A percentile compares a stretch with the other conserved stretches of the same genome.
Conservation (phyloP, 2,797 vertebrate species). For the Delichon dasypus region DNA sequence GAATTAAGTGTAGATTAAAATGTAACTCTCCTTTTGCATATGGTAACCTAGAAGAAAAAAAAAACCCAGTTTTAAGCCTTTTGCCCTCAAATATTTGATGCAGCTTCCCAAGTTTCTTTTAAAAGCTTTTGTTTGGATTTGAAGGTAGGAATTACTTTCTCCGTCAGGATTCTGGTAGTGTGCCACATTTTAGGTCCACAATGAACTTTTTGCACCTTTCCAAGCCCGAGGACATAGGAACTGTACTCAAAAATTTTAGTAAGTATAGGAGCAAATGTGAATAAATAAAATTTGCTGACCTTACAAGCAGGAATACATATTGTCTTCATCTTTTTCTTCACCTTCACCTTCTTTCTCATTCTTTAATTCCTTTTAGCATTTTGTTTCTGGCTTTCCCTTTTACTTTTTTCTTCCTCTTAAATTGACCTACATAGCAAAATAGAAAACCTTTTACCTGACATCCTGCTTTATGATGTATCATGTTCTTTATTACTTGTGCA, state of each 20-base stretch:
- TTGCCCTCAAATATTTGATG: background rate
- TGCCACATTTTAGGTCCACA: background rate
- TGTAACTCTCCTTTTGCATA: background rate
- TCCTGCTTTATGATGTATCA: background rate
- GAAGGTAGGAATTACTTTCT: background rate
- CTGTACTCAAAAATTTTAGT: background rate
- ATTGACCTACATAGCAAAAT: background rate
- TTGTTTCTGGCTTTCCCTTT: background rate
- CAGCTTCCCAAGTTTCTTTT: background rate
- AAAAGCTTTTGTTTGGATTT: background rate
- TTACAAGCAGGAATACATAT: background rate
- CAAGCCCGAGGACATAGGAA: fast-evolving
- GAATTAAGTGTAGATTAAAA: background rate
- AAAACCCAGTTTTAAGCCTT: background rate
- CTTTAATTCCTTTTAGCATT: background rate
- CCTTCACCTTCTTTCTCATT: background rate
- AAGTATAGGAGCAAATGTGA: background rate
- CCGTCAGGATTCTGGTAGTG: background rate
- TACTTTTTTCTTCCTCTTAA: background rate
- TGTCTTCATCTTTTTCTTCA: background rate
- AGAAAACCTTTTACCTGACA: background rate
- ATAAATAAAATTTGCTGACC: background rate
- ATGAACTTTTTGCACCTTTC: background rate
- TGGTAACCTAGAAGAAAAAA: background rate
- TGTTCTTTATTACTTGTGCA: background rate